Evolutionary conservation across 2,888 invertebrate genomes (phyloP), one percentile per base, ranked within the genome.

Genomic region (Amblyjoppa fuscipennis): DNA sequence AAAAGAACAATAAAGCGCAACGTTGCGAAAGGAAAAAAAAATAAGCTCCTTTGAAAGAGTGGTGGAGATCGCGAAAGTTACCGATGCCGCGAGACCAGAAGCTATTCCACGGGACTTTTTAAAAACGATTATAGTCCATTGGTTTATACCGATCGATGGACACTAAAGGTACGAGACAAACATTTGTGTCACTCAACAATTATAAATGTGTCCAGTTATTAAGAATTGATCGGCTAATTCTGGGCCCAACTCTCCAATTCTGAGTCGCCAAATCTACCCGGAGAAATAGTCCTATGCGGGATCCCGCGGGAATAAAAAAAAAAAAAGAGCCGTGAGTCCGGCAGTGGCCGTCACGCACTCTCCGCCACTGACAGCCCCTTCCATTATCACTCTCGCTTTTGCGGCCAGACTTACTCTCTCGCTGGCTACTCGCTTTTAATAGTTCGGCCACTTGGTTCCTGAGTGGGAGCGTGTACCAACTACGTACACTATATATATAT

Each of bases 11-110:
- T 85, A 90, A 88, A 89, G 87, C 86, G 91, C 89, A 88, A 90
- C 89, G 87, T 87, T 90, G 84, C 87, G 84, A 87, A 85, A 89
- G 90, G 88, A 91, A 91, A 91, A 89, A 89, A 88, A 86, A 88
- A 86, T 86, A 83, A 45, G 13, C 61, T 68, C 61, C 53, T 64
- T 69, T 79, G 78, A 56, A 66, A 77, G 70, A 83, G 78, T 51
- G 73, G 66, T 38, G 68, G 79, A 51, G 9, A 66, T 28, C 59
- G 25, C 59, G 86, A 89, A 79, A 71, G 87, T 86, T 89, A 83
- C 87, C 56, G 25, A 74, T 64, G 68, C 89, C 90, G 90, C 93
- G 94, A 93, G 91, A 93, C 93, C 93, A 92, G 93, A 92, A 93
- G 94, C 93, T 92, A 92, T 93, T 93, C 92, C 16, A 92, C 93